Evolutionary conservation across 2,113 vertebrate genomes (phyloP).

Genomic region (cattle (Bos taurus)): DNA sequence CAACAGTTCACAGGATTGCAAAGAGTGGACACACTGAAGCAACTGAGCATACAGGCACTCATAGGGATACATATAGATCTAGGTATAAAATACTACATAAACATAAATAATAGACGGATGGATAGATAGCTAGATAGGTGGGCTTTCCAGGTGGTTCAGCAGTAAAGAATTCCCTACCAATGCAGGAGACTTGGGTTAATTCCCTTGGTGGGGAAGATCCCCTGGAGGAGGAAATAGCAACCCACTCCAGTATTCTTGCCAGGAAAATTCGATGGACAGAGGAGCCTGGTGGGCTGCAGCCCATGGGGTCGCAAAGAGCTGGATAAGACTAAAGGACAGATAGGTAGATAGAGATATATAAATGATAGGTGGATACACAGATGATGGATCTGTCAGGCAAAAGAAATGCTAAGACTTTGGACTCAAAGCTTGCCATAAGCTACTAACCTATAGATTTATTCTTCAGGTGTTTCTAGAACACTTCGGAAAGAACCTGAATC

Average conservation of each 20-base stretch:
- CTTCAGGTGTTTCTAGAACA: not conserved
- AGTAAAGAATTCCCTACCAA: not conserved
- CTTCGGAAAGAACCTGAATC: not conserved
- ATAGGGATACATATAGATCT: not conserved
- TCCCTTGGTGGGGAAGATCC: not conserved
- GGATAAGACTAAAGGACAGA: not conserved
- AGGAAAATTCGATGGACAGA: not conserved
- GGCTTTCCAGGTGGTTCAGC: not conserved
- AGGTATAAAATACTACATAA: not conserved
- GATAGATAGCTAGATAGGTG: not conserved
- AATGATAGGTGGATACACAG: not conserved
- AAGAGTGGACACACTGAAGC: not conserved
- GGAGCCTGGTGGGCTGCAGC: not conserved
- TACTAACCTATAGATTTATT: not conserved
- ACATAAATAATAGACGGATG: not conserved
- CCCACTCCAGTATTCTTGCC: not conserved
- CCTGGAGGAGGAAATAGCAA: not conserved
- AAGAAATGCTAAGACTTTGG: not conserved
- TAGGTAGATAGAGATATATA: not conserved
- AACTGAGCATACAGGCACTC: not conserved
- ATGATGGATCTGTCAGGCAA: not conserved
- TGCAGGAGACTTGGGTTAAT: not conserved
- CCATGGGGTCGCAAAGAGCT: not conserved
- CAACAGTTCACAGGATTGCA: not conserved
- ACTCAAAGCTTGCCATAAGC: not conserved